Evolutionary conservation across 2,113 vertebrate species (phyloP).

Genomic region (Ailurus styani): DNA sequence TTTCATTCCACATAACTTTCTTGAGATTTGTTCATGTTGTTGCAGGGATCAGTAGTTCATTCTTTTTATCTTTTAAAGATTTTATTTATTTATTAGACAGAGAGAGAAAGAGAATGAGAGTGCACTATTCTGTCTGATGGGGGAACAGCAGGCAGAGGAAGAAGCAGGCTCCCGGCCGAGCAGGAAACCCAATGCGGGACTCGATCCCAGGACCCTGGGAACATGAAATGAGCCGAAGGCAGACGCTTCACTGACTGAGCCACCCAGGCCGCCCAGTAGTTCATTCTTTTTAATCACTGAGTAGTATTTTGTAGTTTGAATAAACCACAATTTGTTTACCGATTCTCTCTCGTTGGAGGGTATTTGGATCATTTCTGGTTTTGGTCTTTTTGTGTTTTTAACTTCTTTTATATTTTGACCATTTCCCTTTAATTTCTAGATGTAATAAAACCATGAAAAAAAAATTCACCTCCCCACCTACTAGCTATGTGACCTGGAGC

Average conservation of each 20-base stretch:
- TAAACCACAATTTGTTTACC: not conserved
- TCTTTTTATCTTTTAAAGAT: not conserved
- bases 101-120: not conserved
- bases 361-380: not conserved
- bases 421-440: conserved; percentile 23
- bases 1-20: not conserved
- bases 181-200: too few species aligned
- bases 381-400: not conserved
- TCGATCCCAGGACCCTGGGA: not conserved
- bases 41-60: not conserved
- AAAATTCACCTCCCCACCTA: not conserved
- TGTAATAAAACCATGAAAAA: not conserved
- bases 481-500: not conserved
- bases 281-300: not conserved
- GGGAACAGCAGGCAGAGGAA: too few species aligned
- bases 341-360: not conserved
- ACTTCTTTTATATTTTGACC: not conserved
- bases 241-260: too few species aligned
- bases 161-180: too few species aligned
- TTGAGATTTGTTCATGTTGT: not conserved
- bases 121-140: too few species aligned
- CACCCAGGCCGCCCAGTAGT: not conserved
- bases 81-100: not conserved
- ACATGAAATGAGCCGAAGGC: not conserved
- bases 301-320: not conserved